A percentile compares a stretch with the other conserved stretches of the same genome.
Conservation (phyloP, 2,797 vertebrate species). For the Myotis findleyi region DNA sequence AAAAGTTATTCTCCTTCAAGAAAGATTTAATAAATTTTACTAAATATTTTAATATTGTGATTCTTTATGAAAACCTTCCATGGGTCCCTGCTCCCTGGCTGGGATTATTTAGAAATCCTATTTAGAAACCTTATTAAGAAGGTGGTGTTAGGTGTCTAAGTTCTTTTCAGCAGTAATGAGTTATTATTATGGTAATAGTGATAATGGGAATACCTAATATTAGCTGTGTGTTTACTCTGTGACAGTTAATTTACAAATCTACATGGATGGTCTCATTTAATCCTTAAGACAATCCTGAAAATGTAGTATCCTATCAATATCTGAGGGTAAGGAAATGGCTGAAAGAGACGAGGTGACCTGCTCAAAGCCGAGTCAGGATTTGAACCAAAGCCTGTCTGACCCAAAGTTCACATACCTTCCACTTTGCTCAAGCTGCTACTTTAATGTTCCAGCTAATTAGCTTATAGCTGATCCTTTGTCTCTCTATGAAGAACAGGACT, state of each 20-base stretch:
- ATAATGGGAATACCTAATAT: background rate
- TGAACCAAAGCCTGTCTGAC: background rate
- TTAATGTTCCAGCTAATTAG: background rate
- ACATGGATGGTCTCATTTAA: background rate
- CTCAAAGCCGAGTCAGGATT: background rate
- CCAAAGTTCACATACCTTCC: background rate
- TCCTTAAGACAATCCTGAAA: background rate
- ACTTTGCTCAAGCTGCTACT: background rate
- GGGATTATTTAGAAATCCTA: background rate
- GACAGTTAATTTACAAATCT: background rate
- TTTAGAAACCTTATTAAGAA: background rate
- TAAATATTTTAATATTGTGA: conserved; percentile 4
- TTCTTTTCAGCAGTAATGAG: background rate
- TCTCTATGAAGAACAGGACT: background rate
- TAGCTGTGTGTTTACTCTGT: background rate
- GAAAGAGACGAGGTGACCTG: background rate
- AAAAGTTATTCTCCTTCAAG: conserved; percentile 16
- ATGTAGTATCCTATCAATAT: background rate
- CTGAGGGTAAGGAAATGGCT: background rate
- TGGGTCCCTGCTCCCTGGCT: background rate
- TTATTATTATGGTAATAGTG: background rate
- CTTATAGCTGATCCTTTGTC: background rate
- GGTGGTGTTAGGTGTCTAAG: background rate
- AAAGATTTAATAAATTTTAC: conserved; percentile 28
- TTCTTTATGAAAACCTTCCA: conserved; percentile 8